Conservation (phyloP, 2,797 vertebrate species). For the Semotilus atromaculatus region DNA sequence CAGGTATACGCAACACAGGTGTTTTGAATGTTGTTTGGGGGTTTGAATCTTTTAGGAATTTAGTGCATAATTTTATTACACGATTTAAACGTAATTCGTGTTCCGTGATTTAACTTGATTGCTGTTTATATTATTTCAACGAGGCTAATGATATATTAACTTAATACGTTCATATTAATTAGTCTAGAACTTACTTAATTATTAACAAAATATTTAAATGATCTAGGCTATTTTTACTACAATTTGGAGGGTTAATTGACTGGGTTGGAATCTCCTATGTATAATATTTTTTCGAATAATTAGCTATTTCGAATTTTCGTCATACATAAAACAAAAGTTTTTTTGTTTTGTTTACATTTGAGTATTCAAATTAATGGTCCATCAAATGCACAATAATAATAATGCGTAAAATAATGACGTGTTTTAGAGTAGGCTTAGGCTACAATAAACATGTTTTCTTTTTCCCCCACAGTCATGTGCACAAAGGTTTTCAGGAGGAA, state of each 20-base stretch:
- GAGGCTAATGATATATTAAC: not conserved
- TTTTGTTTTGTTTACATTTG: no score
- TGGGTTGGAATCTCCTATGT: not conserved
- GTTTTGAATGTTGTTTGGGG: not conserved
- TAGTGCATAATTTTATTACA: not conserved
- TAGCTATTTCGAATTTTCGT: not conserved
- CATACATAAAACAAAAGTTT: no score
- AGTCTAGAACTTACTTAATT: not conserved
- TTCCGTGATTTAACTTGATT: not conserved
- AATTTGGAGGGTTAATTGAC: not conserved
- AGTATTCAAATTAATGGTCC: not conserved
- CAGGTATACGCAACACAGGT: not conserved
- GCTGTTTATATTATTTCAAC: not conserved
- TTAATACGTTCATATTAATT: not conserved
- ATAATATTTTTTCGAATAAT: no score
- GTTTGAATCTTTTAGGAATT: not conserved
- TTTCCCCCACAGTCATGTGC: constrained; percentile 17
- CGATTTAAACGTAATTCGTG: not conserved
- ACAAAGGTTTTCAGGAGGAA: constrained; percentile 18
- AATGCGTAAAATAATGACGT: not conserved
- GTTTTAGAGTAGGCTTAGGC: not conserved
- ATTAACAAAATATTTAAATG: not conserved
- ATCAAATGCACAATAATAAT: not conserved
- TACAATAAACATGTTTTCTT: not conserved
- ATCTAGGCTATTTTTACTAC: not conserved